Percentiles rank a stretch among this genome's conserved stretches.
Evolutionary conservation across 2,113 vertebrate genomes (phyloP).

Genomic region (Gambusia holbrooki): DNA sequence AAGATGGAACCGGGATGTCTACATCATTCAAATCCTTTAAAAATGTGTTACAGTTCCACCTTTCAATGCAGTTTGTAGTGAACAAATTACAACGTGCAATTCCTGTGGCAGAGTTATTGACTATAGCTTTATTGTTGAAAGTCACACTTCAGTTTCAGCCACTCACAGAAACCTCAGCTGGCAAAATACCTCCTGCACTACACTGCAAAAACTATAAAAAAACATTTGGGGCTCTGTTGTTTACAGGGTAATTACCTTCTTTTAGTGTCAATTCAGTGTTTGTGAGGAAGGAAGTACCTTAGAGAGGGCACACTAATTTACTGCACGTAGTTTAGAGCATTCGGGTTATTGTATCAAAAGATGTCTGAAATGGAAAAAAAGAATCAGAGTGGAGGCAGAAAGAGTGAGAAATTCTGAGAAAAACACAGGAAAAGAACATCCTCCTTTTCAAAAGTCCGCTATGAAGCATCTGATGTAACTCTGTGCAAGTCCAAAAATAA

Average conservation of each 20-base stretch:
- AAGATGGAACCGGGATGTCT: too few relatives aligned
- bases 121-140: too few relatives aligned
- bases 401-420: conserved; percentile 8
- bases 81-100: too few relatives aligned
- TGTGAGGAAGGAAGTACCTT: too few relatives aligned
- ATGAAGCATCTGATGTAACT: conserved; percentile 33
- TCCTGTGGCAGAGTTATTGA: too few relatives aligned
- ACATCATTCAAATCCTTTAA: too few relatives aligned
- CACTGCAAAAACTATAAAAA: neutral
- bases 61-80: too few relatives aligned
- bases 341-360: conserved; percentile 7
- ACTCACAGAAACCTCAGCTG: too few relatives aligned
- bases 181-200: neutral
- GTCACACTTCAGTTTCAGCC: too few relatives aligned
- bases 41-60: too few relatives aligned
- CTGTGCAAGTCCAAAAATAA: conserved; percentile 9
- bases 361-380: conserved; percentile 37
- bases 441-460: neutral
- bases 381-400: neutral
- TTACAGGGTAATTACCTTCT: neutral
- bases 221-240: neutral
- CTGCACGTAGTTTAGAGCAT: neutral
- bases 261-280: neutral
- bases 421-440: conserved; percentile 28
- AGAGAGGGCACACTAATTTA: too few relatives aligned